Base-by-base conservation (phyloP, 2,888 invertebrate genomes). In the Orchesellides sinensis region DNA sequence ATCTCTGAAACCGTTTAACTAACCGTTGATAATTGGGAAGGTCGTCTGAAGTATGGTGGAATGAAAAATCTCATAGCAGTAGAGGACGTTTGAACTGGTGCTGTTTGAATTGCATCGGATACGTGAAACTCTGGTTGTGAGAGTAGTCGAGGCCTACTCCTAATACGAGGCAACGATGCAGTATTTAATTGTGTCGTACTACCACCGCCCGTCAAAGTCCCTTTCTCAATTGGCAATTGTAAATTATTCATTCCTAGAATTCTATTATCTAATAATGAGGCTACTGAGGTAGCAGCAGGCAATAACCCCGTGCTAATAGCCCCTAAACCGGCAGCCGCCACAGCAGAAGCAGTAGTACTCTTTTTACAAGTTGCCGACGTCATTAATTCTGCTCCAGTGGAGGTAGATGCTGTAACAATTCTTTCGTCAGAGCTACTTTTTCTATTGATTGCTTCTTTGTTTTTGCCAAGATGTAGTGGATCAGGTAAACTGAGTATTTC, bases 21-120 rank as follows among this genome's bases (percentile, higher is more conserved):
- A 81, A 86, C 86, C 86, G 86, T 84, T 78, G 86, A 86, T 29
- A 86, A 70, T 73, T 86, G 84, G 23, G 86, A 86, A n/a, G 86
- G 79, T 59, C 86, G 35, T 66, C 86, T 73, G 73, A 86, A 85
- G 70, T 85, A 86, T 23, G 86, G 86, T 54, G 72, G 78, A 75
- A 70, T 82, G 72, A 85, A 85, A 83, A 85, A 85, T 56, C 83
- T 59, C 63, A 59, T 84, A 10, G 85, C 70, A 45, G 83, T 35
- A 1, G 75, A 69, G n/a, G 54, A 32, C 32, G 32, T 40, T 10
- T 10, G 45, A 40, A 81, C 73, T 14, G 84, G 85, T 47, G 85
- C 85, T 5, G 83, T 84, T 45, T 85, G 84, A 23, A 85, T 84
- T 1, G 84, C 59, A 56, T 85, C 85, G n/a, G 84, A 73, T 40